Percentiles rank a stretch among this genome's conserved stretches.
Conservation (phyloP, 37 sponge, comb jelly and placozoan species). For the Beroe forskalii region DNA sequence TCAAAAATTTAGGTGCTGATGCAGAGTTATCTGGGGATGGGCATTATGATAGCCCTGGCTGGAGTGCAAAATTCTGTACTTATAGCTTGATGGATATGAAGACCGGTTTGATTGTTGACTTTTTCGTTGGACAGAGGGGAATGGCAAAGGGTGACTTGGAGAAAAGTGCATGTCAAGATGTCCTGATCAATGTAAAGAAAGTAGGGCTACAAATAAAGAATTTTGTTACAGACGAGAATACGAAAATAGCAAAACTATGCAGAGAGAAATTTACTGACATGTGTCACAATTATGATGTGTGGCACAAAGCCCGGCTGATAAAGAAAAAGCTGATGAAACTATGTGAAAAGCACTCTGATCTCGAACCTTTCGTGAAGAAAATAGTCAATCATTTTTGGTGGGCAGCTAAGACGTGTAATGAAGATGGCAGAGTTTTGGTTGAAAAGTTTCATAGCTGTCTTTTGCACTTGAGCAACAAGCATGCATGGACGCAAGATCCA, state of each 20-base stretch:
- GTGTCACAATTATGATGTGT: not conserved
- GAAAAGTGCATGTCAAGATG: not conserved
- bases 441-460: not conserved
- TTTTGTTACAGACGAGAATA: slow-evolving; percentile 5
- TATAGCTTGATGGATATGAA: not conserved
- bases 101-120: not conserved
- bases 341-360: not conserved
- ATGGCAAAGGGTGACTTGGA: not conserved
- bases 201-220: not conserved
- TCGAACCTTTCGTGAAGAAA: not conserved
- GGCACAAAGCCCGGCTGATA: not conserved
- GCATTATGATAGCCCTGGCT: not conserved
- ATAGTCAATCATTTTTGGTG: slow-evolving; percentile 14
- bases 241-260: not conserved
- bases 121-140: not conserved
- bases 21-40: not conserved
- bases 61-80: no score
- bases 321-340: not conserved
- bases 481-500: not conserved
- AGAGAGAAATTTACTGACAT: not conserved
- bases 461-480: not conserved
- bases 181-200: not conserved
- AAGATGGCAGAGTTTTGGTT: not conserved
- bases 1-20: not conserved
- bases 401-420: not conserved